Base-by-base conservation (phyloP, 2,888 invertebrate genomes). In the Eristalis tenax region DNA sequence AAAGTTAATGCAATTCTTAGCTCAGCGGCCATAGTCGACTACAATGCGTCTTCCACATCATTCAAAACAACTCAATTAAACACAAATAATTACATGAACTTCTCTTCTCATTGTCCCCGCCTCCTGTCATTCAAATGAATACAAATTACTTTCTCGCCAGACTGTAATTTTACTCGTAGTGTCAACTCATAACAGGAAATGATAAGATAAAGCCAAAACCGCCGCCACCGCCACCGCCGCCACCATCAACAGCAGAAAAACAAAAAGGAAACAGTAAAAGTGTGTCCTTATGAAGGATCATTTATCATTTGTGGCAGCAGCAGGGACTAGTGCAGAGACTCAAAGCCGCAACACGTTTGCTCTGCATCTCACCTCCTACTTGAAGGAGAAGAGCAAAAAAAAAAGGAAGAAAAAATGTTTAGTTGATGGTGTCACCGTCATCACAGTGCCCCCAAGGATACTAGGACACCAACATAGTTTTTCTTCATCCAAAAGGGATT, bases 271-370 rank as follows among this genome's bases (percentile, higher is more conserved):
- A 38, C 26, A 71, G 71, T 40, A 38, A 79, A 73, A 73, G 71
- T 43, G 71, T 59, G 35, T 73, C 79, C 79, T 73, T 79, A 73
- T 73, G 73, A 79, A 79, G 79, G 71, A 79, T 73, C 71, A 79
- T 79, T 79, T 66, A 73, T 79, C 79, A 75, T 66, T 32, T 50
- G 22, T 22, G 78, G 56, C 70, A 38, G 32, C 65, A 28, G 64
- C 57, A 65, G 11, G 38, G 66, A 65, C 40, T 18, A 8, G 3
- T 32, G 18, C 32, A 40, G 57, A 8, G n/a, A 38, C 38, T 13
- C 63, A 63, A 65, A 65, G 40, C 71, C 77, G 70, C 70, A 78
- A 40, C 50, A 50, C 65, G 61, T 32, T 40, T 43, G 13, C 26
- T 61, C 32, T 59, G 66, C 59, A 35, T 71, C 32, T 4, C 79